Base-by-base conservation (phyloP, 2,888 invertebrate genomes). In the Heliothis peltigera region DNA sequence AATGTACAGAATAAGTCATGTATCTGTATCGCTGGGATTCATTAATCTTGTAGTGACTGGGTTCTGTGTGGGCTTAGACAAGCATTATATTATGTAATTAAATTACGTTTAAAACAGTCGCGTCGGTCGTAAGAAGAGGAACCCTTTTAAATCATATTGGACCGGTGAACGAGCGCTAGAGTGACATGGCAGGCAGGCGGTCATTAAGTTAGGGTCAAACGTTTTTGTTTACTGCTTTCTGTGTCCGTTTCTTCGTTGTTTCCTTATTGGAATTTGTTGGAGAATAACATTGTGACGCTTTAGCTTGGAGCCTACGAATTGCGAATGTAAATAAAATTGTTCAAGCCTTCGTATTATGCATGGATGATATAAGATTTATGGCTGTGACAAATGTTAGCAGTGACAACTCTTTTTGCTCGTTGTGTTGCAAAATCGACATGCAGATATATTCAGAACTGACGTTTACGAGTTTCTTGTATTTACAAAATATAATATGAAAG, bases 31-130 rank as follows among this genome's bases (percentile, higher is more conserved):
- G 82, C 82, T 79, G 82, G 82, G 83, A 87, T 88, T 87, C 90
- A 94, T 94, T 92, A 92, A 92, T 93, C 90, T 91, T 92, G 84
- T 88, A 88, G 88, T 90, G 91, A 91, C 89, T 87, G 88, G 89
- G 86, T 81, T 87, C 86, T 91, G 93, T 92, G 94, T 93, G 93
- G 92, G 93, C 90, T 83, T 84, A 85, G 91, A 92, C 91, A 92
- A 88, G 89, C 84, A 83, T 79, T 89, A 87, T 74, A 70, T 74
- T 86, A 84, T 87, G 89, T 92, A 92, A 94, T 94, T 93, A 92
- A 93, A 93, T 93, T 90, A 91, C 86, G 86, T 89, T 89, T 87
- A 87, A 87, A 86, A 87, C 87, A 84, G 86, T 82, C 65, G 71
- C 84, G 86, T 82, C 65, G 71, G 57, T 74, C 79, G 47, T 69